A percentile compares a stretch with the other conserved stretches of the same genome.
These are phyloP conservation scores for Pungitius pungitius DNA, from an alignment of 2,113 vertebrate species.

Conservation along the genomic window DNA sequence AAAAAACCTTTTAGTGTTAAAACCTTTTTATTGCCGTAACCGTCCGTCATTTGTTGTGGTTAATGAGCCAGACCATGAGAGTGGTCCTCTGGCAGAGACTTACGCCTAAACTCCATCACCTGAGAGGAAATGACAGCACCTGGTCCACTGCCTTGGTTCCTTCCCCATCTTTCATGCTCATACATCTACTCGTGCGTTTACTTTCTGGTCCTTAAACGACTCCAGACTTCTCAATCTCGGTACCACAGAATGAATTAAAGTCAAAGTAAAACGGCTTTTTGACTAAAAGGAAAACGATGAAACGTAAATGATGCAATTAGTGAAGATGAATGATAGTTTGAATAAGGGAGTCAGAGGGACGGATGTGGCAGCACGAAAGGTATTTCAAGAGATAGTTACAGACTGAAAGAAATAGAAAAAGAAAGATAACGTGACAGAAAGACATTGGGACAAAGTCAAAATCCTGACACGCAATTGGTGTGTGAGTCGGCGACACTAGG, in stretches of 20 bases:
- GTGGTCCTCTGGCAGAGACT: slow-evolving; percentile 1
- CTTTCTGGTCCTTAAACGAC: slow-evolving; percentile 17
- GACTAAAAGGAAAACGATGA: slow-evolving; percentile 11
- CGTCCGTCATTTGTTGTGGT: too few species aligned
- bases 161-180: slow-evolving; percentile 6
- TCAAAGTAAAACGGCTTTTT: slow-evolving; percentile 2
- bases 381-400: slow-evolving; percentile 39
- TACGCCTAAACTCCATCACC: slow-evolving; percentile 28
- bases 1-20: too few species aligned
- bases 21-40: too few species aligned
- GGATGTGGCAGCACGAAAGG: slow-evolving; percentile 6
- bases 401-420: slow-evolving; percentile 29
- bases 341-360: slow-evolving; percentile 42
- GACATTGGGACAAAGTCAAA: slow-evolving; percentile 44
- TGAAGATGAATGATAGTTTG: slow-evolving; percentile 35
- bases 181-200: slow-evolving; percentile 22
- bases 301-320: slow-evolving; percentile 31
- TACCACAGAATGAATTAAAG: slow-evolving; percentile 33
- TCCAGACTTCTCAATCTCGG: slow-evolving; percentile 12
- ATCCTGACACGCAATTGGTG: slow-evolving; percentile 11
- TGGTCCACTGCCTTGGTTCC: slow-evolving; percentile 29
- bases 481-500: too few species aligned
- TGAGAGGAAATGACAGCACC: slow-evolving; percentile 45
- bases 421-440: slow-evolving; percentile 37
- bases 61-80: too few species aligned